Base-by-base conservation (phyloP, 2,113 vertebrate genomes). In the Phalacrocorax pelagicus region DNA sequence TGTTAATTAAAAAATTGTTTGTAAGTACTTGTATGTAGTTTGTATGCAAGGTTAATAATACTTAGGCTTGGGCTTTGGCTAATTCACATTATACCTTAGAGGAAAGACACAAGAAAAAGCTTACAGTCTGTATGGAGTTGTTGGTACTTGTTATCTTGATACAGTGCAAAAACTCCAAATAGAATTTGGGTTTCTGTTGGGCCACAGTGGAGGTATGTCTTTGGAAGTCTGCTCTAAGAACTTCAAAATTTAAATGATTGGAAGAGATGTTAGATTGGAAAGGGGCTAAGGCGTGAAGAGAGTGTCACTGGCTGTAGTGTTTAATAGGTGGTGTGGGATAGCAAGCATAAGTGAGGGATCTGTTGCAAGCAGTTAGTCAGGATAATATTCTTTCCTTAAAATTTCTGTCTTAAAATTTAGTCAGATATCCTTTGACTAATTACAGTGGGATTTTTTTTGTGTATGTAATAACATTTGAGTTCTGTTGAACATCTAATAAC, bases 311-410 rank as follows among this genome's bases (percentile, higher is more conserved):
- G 16, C 42, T 81, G 19, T 57, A 82, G 15, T 58, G 23, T 82
- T 91, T 34, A 47, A 24, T 46, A 36, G 21, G 3, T 58, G 9
- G 5, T 73, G 23, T 86, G 54, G 46, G 46, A 27, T 26, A 80
- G 34, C 70, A 69, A 55, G 67, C 5, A 2, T 17, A 79, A 51
- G 11, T 0, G 0, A 90, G 44, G 57, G 18, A 32, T 92, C 44
- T 67, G 9, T 71, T 86, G 32, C 38, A 83, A 54, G 23, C 18
- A 10, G 17, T 67, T 81, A 29, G 30, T 74, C 14, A 27, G 52
- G 16, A 22, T 84, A 58, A 32, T 40, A 27, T n/a, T 69, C 16
- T 86, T 84, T 66, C 27, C 36, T 71, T 44, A 72, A 85, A 92
- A 44, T 46, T 46, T 71, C 5, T 69, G 2, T 69, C 49, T 90